Evolutionary conservation across 2,797 vertebrate genomes (phyloP).

Genomic region (Poeciliopsis paucimaculata): DNA sequence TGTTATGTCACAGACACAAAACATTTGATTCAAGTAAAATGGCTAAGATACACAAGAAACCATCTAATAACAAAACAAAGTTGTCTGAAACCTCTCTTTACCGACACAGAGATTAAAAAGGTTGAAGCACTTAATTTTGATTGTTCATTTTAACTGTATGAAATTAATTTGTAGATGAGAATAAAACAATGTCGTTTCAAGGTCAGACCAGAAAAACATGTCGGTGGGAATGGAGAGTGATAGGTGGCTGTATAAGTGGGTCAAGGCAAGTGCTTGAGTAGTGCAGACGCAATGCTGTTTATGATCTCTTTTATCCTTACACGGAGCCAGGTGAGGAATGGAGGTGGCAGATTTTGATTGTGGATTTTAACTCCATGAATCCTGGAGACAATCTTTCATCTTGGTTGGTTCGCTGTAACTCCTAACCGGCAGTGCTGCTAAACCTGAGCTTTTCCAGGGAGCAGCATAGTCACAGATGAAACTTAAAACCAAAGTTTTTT

Average conservation of each 20-base stretch:
- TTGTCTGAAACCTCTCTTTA: neutral
- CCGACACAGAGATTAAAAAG: neutral
- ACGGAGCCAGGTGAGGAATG: neutral
- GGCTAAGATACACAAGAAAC: neutral
- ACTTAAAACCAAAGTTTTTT: neutral
- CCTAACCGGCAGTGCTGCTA: neutral
- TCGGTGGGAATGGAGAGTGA: constrained; percentile 6
- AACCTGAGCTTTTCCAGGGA: neutral
- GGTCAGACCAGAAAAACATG: neutral
- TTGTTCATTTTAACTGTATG: neutral
- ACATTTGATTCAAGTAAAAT: neutral
- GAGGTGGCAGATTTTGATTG: neutral
- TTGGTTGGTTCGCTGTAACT: neutral
- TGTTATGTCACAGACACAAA: neutral
- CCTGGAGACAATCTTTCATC: constrained; percentile 1
- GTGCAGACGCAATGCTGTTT: neutral
- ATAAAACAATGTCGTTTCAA: constrained; percentile 1
- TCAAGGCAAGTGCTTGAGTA: constrained; percentile 10
- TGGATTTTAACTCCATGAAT: constrained; percentile 13
- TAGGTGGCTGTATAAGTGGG: neutral
- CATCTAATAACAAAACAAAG: neutral
- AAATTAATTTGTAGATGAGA: neutral
- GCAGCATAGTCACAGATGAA: neutral
- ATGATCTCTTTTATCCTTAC: constrained; percentile 21
- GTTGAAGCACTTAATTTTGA: neutral